Evolutionary conservation across 2,797 vertebrate species (phyloP), one percentile per base, ranked within the genome.

Genomic region (Melanotaenia nigrans): DNA sequence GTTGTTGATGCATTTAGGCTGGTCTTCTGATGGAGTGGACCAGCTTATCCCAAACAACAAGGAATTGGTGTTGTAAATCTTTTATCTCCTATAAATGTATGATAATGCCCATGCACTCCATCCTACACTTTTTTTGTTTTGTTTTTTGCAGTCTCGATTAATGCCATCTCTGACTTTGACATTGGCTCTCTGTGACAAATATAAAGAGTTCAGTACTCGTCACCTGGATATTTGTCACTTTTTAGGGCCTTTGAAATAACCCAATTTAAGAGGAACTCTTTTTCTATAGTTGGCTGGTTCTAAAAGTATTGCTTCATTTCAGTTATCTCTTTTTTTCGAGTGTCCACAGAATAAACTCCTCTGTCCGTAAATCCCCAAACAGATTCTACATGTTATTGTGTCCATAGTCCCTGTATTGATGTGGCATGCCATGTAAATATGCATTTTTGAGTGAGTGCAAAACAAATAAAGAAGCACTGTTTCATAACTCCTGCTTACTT

Each of bases 381-480:
- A 90, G 89, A 92, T 93, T 92, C 85, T 91, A 89, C 77, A 85
- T 94, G 93, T 94, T 92, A 88, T 90, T 91, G 90, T 94, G 93
- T 95, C 88, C 90, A 93, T 94, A 93, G 92, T 93, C 94, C 89
- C 89, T 85, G 92, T 95, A 93, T 95, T 93, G 92, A 93, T 95
- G 94, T 95, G 94, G 94, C 95, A 95, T 95, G 95, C 94, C 93
- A 90, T 95, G 94, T 95, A 95, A 95, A 95, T 95, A 95, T 94
- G 92, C 94, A 92, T 94, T 94, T 94, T 94, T 84, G 91, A 93
- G 93, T 94, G 94, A 93, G 94, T 94, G 93, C 91, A 56, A 78
- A 88, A 87, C 85, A 94, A 94, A 94, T 94, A 95, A 95, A 93
- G 87, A 93, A 89, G 93, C 92, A 93, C 94, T 93, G 92, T 95